Conservation (phyloP, 2,888 invertebrate genomes). For the Smittia sp. region DNA sequence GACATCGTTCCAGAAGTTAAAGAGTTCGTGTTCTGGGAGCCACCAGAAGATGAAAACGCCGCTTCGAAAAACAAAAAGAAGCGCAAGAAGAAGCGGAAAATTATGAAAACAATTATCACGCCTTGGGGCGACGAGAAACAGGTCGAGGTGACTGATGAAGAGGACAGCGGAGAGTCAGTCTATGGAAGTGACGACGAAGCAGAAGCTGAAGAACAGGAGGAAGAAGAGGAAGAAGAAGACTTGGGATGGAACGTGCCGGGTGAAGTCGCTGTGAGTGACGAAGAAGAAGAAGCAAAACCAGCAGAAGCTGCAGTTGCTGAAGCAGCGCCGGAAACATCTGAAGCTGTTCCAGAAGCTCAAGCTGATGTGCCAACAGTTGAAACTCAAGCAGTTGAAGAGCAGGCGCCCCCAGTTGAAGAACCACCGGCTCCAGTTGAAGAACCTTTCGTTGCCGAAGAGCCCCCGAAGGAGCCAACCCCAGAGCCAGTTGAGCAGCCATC, state of each 20-base stretch:
- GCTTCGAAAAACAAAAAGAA: background rate
- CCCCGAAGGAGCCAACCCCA: background rate
- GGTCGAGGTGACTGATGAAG: conserved; percentile 1
- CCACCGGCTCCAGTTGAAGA: background rate
- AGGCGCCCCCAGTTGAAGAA: background rate
- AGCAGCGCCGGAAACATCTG: background rate
- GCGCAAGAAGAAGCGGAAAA: background rate
- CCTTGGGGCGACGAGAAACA: conserved; percentile 23
- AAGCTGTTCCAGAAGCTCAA: background rate
- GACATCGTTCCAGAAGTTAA: conserved; percentile 22
- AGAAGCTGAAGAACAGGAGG: background rate
- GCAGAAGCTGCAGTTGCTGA: background rate
- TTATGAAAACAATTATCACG: conserved; percentile 14
- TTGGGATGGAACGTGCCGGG: background rate
- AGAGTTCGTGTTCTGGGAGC: conserved; percentile 2
- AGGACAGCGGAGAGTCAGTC: background rate
- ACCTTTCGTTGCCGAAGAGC: background rate
- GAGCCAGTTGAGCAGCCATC: background rate
- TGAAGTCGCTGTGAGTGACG: background rate
- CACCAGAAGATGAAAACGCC: background rate
- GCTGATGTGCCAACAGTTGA: background rate
- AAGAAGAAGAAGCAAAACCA: background rate
- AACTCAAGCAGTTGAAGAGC: background rate
- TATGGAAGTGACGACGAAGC: conserved; percentile 19
- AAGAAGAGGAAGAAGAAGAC: conserved; percentile 24